Conservation (phyloP, 2,113 vertebrate species). For the Alouatta palliata region DNA sequence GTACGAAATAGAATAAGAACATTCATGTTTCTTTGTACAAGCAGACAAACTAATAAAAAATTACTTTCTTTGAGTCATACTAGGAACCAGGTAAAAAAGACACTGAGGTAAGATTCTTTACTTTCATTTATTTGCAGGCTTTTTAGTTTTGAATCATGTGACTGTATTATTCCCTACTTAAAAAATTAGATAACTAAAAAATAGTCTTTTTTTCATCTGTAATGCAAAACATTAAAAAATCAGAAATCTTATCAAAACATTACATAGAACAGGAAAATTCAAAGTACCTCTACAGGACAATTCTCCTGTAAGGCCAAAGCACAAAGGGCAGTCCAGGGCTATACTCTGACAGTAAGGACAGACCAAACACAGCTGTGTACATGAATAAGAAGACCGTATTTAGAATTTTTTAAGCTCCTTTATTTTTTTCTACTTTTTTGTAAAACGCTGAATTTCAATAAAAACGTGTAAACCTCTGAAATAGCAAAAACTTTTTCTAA, state of each 20-base stretch:
- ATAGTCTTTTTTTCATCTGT: neutral
- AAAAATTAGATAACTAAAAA: slow-evolving; percentile 4
- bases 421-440: neutral
- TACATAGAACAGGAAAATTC: neutral
- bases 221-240: neutral
- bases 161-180: neutral
- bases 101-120: neutral
- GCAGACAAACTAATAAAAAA: neutral
- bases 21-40: neutral
- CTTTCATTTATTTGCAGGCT: neutral
- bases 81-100: neutral
- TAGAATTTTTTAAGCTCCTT: neutral
- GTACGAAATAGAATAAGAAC: neutral
- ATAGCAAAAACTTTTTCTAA: neutral
- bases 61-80: neutral
- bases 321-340: neutral
- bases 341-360: neutral
- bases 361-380: neutral
- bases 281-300: neutral
- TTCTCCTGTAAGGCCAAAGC: neutral
- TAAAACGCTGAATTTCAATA: slow-evolving; percentile 9
- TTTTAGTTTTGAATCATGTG: neutral
- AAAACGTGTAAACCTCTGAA: neutral
- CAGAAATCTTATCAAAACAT: neutral
- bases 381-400: neutral